A percentile compares a stretch with the other conserved stretches of the same genome.
These are phyloP conservation scores for Drosophila borborema DNA, from an alignment of 2,888 invertebrate genomes.

Conservation along the genomic window DNA sequence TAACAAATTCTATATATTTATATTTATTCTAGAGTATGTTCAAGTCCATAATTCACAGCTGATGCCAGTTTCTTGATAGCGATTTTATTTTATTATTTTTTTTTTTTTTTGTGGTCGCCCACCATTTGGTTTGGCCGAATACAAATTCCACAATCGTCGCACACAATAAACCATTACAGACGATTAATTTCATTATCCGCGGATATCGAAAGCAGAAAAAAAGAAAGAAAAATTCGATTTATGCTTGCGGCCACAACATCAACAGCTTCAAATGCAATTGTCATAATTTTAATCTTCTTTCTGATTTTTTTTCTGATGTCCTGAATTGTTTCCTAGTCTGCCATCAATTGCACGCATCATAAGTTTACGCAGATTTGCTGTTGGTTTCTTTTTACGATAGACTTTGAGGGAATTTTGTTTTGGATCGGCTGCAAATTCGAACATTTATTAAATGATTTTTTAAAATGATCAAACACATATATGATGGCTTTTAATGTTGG, in stretches of 20 bases:
- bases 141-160: conserved; percentile 71
- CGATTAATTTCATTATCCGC: conserved; percentile 80
- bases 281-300: conserved; percentile 29
- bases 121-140: conserved; percentile 50
- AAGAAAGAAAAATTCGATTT: conserved; percentile 72
- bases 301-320: background rate
- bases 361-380: conserved; percentile 54
- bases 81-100: conserved; percentile 8
- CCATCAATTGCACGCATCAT: conserved; percentile 48
- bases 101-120: conserved; percentile 28
- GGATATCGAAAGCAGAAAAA: conserved; percentile 71
- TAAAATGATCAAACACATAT: background rate
- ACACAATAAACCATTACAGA: conserved; percentile 80
- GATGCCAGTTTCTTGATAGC: conserved; percentile 11
- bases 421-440: background rate
- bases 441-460: too few relatives aligned
- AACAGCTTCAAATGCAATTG: conserved; percentile 65
- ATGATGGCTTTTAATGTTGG: background rate
- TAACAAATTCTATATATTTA: too few relatives aligned
- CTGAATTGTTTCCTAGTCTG: conserved; percentile 47
- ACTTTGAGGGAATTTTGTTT: background rate
- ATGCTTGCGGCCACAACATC: conserved; percentile 63
- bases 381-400: conserved; percentile 1
- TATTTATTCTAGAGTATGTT: background rate
- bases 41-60: background rate